These are phyloP conservation scores for Ameiurus melas DNA, from an alignment of 2,113 vertebrate genomes.

Conservation along the genomic window DNA sequence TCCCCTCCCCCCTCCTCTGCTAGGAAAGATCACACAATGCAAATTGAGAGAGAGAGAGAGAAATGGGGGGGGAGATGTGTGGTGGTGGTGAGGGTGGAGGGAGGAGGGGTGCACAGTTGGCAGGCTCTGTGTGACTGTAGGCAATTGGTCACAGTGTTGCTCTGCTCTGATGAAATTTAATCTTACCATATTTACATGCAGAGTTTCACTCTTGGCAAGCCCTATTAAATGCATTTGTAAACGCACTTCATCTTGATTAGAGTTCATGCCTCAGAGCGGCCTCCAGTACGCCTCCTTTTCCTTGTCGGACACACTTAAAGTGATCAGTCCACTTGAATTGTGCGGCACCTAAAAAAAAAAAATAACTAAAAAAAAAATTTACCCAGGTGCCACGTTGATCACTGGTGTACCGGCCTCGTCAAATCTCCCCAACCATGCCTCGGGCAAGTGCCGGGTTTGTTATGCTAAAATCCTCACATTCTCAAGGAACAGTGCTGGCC, in stretches of 20 bases:
- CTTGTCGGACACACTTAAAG: slow-evolving; percentile 29
- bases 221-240: slow-evolving; percentile 49
- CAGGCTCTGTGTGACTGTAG: slow-evolving; percentile 47
- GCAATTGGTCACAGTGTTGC: slow-evolving; percentile 49
- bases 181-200: slow-evolving; percentile 42
- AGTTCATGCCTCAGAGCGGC: slow-evolving; percentile 37
- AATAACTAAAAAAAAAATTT: not conserved
- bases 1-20: slow-evolving; percentile 10
- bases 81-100: not conserved
- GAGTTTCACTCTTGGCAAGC: slow-evolving; percentile 46
- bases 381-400: slow-evolving; percentile 9
- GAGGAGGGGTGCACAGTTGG: slow-evolving; percentile 22
- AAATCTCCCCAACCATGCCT: slow-evolving; percentile 21
- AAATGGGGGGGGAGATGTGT: not conserved
- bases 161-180: slow-evolving; percentile 49
- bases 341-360: not conserved
- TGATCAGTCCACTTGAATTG: slow-evolving; percentile 23
- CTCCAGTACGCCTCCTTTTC: slow-evolving; percentile 25
- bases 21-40: slow-evolving; percentile 54
- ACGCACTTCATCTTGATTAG: slow-evolving; percentile 50
- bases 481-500: slow-evolving; percentile 8
- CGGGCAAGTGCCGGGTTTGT: slow-evolving; percentile 18
- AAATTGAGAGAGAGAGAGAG: slow-evolving; percentile 61
- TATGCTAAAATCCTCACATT: slow-evolving; percentile 18
- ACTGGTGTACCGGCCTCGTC: slow-evolving; percentile 28